Evolutionary conservation across 2,113 vertebrate genomes (phyloP).

Genomic region (Scomber colias): DNA sequence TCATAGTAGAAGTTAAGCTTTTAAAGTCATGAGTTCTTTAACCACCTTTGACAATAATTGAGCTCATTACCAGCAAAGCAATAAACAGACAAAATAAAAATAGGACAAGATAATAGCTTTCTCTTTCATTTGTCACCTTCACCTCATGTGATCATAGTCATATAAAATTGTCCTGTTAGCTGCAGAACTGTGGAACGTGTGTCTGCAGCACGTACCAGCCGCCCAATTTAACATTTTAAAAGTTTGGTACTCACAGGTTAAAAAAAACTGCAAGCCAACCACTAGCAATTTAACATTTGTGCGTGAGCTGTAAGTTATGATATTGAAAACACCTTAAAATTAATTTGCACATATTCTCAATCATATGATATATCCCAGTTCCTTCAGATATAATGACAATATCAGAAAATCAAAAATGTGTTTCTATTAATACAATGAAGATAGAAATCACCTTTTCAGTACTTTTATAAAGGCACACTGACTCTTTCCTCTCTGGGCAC

Average conservation of each 20-base stretch:
- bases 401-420: background rate
- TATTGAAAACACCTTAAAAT: background rate
- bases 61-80: background rate
- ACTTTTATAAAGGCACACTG: background rate
- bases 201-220: no score
- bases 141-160: background rate
- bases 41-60: background rate
- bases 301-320: no score
- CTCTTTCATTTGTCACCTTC: background rate
- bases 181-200: background rate
- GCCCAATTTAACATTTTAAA: background rate
- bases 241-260: background rate
- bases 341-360: no score
- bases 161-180: background rate
- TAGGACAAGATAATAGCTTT: background rate
- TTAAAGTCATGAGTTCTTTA: no score
- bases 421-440: no score
- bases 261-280: background rate
- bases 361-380: no score
- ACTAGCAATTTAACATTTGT: background rate
- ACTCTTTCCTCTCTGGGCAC: slow-evolving; percentile 24
- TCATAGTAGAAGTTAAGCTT: no score
- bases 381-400: no score
- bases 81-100: background rate
- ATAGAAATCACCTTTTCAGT: background rate